phyloP scores from a whole-genome alignment of 1,140 invertebrate species.

The Drosophila saltans region DNA sequence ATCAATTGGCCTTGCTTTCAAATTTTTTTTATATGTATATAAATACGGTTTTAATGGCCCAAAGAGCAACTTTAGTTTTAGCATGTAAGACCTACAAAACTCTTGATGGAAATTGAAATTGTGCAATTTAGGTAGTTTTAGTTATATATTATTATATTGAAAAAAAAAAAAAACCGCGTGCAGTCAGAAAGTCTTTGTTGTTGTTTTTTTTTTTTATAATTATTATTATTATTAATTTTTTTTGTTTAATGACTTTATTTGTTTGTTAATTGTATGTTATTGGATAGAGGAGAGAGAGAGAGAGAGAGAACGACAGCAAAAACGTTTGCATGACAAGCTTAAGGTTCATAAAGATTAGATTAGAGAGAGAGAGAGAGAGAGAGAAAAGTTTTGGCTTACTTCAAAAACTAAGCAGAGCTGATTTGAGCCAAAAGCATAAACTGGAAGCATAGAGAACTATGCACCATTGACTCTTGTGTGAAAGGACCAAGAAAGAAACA shows the following conservation, averaged over 20 bases:
- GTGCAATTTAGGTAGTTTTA: conserved; percentile 64
- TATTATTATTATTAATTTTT: background rate
- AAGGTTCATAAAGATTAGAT: conserved; percentile 68
- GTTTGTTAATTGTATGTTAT: conserved; percentile 43
- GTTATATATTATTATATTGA: conserved; percentile 36
- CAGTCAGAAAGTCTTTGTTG: conserved; percentile 69
- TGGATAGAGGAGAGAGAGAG: conserved; percentile 13
- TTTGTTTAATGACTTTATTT: background rate
- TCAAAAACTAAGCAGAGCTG: conserved; percentile 66
- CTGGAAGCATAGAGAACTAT: conserved; percentile 48
- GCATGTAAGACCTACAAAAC: conserved; percentile 68
- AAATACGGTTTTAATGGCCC: conserved; percentile 73
- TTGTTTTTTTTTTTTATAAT: conserved; percentile 30
- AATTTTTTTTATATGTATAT: background rate
- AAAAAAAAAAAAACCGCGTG: conserved; percentile 73
- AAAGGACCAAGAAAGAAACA: conserved; percentile 26
- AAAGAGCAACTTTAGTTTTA: conserved; percentile 80
- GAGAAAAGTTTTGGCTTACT: conserved; percentile 62
- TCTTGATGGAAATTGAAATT: conserved; percentile 72
- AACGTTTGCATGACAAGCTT: conserved; percentile 75
- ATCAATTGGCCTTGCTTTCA: conserved; percentile 40
- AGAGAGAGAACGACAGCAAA: conserved; percentile 57
- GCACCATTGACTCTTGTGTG: conserved; percentile 29
- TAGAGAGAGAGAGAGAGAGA: conserved; percentile 65
- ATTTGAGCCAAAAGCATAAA: conserved; percentile 59